Evolutionary conservation across 2,113 vertebrate species (phyloP).

Genomic region (Misgurnus anguillicaudatus): DNA sequence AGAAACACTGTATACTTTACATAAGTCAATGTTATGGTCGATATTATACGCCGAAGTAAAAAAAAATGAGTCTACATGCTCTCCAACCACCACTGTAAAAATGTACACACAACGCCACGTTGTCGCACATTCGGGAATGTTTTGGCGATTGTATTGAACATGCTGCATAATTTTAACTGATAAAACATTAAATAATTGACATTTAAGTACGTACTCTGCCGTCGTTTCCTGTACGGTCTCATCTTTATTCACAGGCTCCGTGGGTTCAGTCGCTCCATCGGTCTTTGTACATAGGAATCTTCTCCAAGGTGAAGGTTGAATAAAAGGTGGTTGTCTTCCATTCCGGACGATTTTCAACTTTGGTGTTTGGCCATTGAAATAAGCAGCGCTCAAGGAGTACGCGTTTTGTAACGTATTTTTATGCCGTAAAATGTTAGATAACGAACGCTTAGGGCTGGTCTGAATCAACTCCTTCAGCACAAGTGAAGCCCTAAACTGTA

Average conservation of each 20-base stretch:
- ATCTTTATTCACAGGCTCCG: slow-evolving; percentile 68
- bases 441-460: slow-evolving; percentile 67
- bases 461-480: slow-evolving; percentile 73
- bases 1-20: no score
- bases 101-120: slow-evolving; percentile 26
- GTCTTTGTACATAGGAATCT: slow-evolving; percentile 69
- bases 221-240: slow-evolving; percentile 50
- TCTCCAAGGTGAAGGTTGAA: slow-evolving; percentile 40
- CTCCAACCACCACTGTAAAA: slow-evolving; percentile 13
- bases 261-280: slow-evolving; percentile 60
- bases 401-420: slow-evolving; percentile 56
- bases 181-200: background rate
- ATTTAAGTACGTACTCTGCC: slow-evolving; percentile 63
- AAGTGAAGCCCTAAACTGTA: slow-evolving; percentile 71
- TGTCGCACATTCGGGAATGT: background rate
- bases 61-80: background rate
- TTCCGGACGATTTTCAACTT: slow-evolving; percentile 54
- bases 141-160: background rate
- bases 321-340: slow-evolving; percentile 37
- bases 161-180: background rate
- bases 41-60: no score
- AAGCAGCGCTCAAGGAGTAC: slow-evolving; percentile 51
- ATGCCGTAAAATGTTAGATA: slow-evolving; percentile 49
- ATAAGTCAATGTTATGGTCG: no score
- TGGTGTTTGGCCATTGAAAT: slow-evolving; percentile 45